Evolutionary conservation across 1,140 invertebrate genomes (phyloP).

Genomic region (Adelges cooleyi): DNA sequence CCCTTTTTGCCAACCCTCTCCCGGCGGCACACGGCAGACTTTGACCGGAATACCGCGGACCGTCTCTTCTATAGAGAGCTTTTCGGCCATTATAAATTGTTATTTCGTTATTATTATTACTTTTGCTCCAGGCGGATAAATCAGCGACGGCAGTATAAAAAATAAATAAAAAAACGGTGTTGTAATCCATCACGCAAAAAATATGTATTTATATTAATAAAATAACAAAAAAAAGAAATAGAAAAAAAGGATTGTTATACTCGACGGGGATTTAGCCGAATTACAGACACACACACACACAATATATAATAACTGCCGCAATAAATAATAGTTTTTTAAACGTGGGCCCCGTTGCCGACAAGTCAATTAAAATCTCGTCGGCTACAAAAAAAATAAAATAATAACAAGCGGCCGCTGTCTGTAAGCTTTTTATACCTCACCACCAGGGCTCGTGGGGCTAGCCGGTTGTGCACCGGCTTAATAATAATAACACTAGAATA

Average conservation of each 20-base stretch:
- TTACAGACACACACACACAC: neutral
- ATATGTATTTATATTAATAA: slow-evolving; percentile 16
- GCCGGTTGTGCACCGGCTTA: too few relatives aligned
- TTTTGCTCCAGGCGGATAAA: too few relatives aligned
- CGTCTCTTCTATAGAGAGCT: too few relatives aligned
- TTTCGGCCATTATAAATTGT: too few relatives aligned
- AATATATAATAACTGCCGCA: neutral
- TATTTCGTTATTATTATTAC: too few relatives aligned
- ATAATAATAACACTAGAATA: too few relatives aligned
- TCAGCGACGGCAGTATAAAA: neutral
- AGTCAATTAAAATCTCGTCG: slow-evolving; percentile 21
- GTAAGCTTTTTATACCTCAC: too few relatives aligned
- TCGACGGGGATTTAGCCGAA: slow-evolving; percentile 14
- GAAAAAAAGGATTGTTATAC: slow-evolving; percentile 1
- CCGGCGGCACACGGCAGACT: too few relatives aligned
- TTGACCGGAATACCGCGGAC: too few relatives aligned
- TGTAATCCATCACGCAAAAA: slow-evolving; percentile 13
- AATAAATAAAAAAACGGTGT: slow-evolving; percentile 10
- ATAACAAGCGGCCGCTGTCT: neutral
- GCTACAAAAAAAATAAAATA: neutral
- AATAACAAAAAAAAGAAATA: neutral
- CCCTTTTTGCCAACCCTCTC: too few relatives aligned
- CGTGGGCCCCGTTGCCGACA: neutral
- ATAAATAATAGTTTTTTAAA: slow-evolving; percentile 28
- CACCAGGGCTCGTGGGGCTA: too few relatives aligned